phyloP scores from a whole-genome alignment of 2,113 vertebrate species.

The pig (Sus scrofa) region T2T-Sscrofa CM000826.6:96852001-96852500 shows the following conservation, averaged over 20 bases:
- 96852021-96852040: conserved; percentile 40
- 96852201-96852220: conserved; percentile 21
- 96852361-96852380: not conserved
- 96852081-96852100: conserved; percentile 29
- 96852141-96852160: conserved; percentile 33
- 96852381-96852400: not conserved
- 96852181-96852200: conserved; percentile 40
- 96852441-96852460: conserved; percentile 23
- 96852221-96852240: conserved; percentile 33
- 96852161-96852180: not conserved
- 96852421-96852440: conserved; percentile 38
- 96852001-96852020: not conserved
- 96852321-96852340: not conserved
- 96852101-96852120: not conserved
- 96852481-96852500: conserved; percentile 61
- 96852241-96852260: not conserved
- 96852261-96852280: not conserved
- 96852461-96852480: not conserved
- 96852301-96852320: conserved; percentile 20
- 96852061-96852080: not conserved
- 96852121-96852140: not conserved
- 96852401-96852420: not conserved
- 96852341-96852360: conserved; percentile 3
- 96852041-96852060: conserved; percentile 8
- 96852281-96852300: conserved; percentile 24